Conservation (phyloP, 2,113 vertebrate species). For the Ornithorhynchus anatinus region DNA sequence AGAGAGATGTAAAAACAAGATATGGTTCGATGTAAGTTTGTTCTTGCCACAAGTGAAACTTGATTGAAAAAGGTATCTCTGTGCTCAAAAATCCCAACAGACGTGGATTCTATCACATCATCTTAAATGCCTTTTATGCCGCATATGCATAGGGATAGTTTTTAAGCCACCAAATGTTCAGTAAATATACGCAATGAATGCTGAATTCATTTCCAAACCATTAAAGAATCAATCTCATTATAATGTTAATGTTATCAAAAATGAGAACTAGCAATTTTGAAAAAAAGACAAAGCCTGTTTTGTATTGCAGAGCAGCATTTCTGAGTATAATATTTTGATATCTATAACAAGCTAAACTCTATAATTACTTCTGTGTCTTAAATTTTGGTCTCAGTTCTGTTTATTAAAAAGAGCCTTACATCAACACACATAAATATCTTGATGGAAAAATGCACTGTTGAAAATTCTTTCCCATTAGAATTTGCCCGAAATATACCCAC, state of each 20-base stretch:
- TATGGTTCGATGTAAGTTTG: too few relatives aligned
- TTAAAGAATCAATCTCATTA: background rate
- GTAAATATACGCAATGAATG: background rate
- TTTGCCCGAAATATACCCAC: too few relatives aligned
- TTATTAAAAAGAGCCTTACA: conserved; percentile 41
- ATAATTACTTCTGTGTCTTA: too few relatives aligned
- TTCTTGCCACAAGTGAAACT: too few relatives aligned
- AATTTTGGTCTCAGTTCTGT: conserved; percentile 33
- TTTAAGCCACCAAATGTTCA: background rate
- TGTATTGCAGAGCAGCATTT: background rate
- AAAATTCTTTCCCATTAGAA: too few relatives aligned
- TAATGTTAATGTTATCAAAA: background rate
- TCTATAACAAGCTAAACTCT: conserved; percentile 49
- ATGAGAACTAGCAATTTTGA: background rate
- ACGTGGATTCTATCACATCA: too few relatives aligned
- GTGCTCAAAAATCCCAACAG: too few relatives aligned
- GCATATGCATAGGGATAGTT: background rate
- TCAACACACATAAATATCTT: conserved; percentile 31
- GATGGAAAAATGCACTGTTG: too few relatives aligned
- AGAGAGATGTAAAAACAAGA: too few relatives aligned
- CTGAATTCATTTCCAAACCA: background rate
- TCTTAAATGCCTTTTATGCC: too few relatives aligned
- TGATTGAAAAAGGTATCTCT: too few relatives aligned
- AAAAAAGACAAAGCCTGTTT: too few relatives aligned
- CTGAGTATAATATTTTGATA: conserved; percentile 43